These are phyloP conservation scores for Rynchops niger DNA, from an alignment of 2,113 vertebrate genomes.

Conservation along the genomic window DNA sequence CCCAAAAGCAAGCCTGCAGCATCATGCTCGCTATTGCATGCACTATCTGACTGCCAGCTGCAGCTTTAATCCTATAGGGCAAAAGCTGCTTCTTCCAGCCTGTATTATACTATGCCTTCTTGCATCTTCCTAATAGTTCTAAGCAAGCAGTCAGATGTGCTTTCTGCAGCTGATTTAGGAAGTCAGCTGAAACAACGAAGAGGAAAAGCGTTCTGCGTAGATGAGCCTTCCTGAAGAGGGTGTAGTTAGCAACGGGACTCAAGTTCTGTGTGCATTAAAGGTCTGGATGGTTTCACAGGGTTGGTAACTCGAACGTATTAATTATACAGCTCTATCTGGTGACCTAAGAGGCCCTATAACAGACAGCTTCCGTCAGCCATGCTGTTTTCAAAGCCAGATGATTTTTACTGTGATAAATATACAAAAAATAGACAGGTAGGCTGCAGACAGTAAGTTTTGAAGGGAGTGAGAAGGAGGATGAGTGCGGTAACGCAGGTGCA, in stretches of 20 bases:
- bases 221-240: background rate
- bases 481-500: background rate
- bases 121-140: background rate
- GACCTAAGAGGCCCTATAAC: background rate
- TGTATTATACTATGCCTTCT: background rate
- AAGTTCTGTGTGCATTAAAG: rapidly evolving
- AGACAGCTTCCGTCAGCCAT: background rate
- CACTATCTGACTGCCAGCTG: background rate
- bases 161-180: background rate
- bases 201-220: background rate
- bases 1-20: background rate
- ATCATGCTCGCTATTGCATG: rapidly evolving
- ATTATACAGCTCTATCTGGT: background rate
- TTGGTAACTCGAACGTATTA: background rate
- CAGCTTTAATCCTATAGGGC: background rate
- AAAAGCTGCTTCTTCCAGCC: background rate
- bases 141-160: background rate
- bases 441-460: background rate
- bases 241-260: background rate
- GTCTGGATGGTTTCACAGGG: background rate
- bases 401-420: background rate
- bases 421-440: background rate
- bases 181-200: background rate
- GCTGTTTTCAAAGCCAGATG: background rate
- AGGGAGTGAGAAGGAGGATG: background rate